Evolutionary conservation across 2,888 invertebrate genomes (phyloP).

Genomic region (Eristalis pertinax): DNA sequence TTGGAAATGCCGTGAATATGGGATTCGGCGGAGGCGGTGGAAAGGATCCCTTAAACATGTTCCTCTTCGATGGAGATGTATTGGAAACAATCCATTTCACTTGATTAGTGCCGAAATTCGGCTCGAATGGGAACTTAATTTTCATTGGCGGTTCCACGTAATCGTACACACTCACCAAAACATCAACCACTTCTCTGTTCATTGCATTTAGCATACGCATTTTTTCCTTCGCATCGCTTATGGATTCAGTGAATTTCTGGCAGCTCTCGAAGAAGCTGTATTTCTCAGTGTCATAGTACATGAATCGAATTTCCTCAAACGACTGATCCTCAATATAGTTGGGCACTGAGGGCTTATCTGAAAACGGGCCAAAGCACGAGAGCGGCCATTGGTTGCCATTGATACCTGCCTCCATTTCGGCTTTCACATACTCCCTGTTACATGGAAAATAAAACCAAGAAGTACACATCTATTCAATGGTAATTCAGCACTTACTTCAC

Average conservation of each 20-base stretch:
- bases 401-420: conserved; percentile 85
- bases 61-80: background rate
- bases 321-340: conserved; percentile 88
- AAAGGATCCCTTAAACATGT: background rate
- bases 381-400: conserved; percentile 91
- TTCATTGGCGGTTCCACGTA: background rate
- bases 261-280: conserved; percentile 86
- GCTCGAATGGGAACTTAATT: background rate
- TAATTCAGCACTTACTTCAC: conserved; percentile 75
- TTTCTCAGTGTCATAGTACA: conserved; percentile 87
- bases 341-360: conserved; percentile 87
- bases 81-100: background rate
- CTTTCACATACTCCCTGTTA: conserved; percentile 78
- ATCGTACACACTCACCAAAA: conserved; percentile 77
- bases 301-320: conserved; percentile 89
- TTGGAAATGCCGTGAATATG: background rate
- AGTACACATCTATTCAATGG: background rate
- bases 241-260: conserved; percentile 82
- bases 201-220: conserved; percentile 81
- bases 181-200: conserved; percentile 77
- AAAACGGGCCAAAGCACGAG: conserved; percentile 89
- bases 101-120: background rate
- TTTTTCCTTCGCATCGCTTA: conserved; percentile 83
- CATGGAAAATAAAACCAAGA: background rate
- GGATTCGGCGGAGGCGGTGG: background rate